Evolutionary conservation across 2,113 vertebrate genomes (phyloP).

Genomic region (Oncorhynchus nerka): DNA sequence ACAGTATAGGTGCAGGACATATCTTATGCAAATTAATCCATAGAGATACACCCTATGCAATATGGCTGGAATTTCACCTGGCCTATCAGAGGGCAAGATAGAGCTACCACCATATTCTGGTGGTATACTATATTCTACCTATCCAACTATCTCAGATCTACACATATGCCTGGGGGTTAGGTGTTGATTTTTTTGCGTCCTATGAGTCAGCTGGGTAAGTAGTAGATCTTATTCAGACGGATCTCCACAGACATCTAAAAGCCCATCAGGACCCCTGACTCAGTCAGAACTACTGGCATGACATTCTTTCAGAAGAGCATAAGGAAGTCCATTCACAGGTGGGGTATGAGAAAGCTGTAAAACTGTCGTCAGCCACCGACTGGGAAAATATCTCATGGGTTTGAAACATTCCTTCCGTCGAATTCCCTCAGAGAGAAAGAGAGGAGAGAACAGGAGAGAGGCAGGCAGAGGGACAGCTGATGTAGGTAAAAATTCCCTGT

Average conservation of each 20-base stretch:
- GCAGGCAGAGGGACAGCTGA: not conserved
- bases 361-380: conserved; percentile 32
- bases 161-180: not conserved
- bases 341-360: conserved; percentile 62
- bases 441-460: not conserved
- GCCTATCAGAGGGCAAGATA: too few species aligned
- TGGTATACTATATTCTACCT: too few species aligned
- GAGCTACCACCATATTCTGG: too few species aligned
- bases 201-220: not conserved
- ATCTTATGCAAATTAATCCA: too few species aligned
- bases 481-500: not conserved
- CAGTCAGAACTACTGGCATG: conserved; percentile 38
- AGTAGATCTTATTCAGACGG: conserved; percentile 1
- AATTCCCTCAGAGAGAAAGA: conserved; percentile 4
- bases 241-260: conserved; percentile 18
- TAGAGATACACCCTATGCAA: too few species aligned
- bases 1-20: not conserved
- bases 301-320: conserved; percentile 46
- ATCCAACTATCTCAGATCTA: too few species aligned
- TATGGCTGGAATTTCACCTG: too few species aligned
- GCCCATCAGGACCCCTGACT: conserved; percentile 1
- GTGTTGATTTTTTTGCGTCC: not conserved
- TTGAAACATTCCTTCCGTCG: conserved; percentile 55
- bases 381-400: conserved; percentile 53
- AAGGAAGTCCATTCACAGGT: conserved; percentile 68